Evolutionary conservation across 2,113 vertebrate genomes (phyloP), one percentile per base, ranked within the genome.

Genomic region (Solea senegalensis): DNA sequence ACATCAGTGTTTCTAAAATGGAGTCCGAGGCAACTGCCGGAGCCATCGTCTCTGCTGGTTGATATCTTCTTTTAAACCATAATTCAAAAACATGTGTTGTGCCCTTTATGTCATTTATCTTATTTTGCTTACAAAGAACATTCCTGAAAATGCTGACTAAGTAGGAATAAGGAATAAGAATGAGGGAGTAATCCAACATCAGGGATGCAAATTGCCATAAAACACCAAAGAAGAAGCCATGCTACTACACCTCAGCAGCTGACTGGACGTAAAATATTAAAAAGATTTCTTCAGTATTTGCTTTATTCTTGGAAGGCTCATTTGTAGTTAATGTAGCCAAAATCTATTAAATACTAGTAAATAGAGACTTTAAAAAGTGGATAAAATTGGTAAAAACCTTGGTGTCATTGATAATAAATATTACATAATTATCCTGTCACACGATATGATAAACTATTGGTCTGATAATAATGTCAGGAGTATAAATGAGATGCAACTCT

Each of bases 211-310:
- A 21, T 21, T 21, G 21, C 21, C 21, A 21, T 21, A 21, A 21
- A 21, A 34, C 34, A 6, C 34, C 34, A 34, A 34, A 34, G 34
- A 34, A 34, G 5, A 34, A 34, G 34, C 34, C 34, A 34, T 6
- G 34, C 34, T 34, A 69, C 40, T 76, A 53, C 65, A 76, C 52
- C 58, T 71, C 48, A 44, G 34, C 49, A 49, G 57, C 50, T 13
- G 59, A 28, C 3, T 59, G 21, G 69, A 74, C 65, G 52, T 66
- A 61, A 74, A 55, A 62, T 10, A 50, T 64, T 3, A 41, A 27
- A 50, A 16, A 11, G 40, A 8, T 45, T 5, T 49, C 15, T 13
- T 65, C 9, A 1, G 57, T 15, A 0, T 27, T 21, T 10, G 11
- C 53, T 13, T 43, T 16, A 72, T 58, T 52, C 14, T 54, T 49